Conservation (phyloP, 2,113 vertebrate genomes). For the Pithys albifrons region DNA sequence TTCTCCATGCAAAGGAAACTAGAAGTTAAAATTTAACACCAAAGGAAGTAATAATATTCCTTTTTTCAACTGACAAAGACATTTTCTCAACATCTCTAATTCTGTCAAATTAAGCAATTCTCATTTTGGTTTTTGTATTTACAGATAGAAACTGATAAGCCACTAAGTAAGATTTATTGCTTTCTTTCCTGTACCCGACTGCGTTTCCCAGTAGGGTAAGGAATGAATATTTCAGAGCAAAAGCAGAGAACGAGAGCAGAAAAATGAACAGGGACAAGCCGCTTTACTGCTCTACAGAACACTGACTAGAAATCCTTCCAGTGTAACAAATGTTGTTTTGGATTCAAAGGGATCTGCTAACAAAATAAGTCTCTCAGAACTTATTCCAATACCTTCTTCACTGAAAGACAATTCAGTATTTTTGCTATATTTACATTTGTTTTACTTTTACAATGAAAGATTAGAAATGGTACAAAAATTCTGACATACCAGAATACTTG, state of each 20-base stretch:
- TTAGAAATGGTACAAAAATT: background rate
- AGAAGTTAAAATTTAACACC: background rate
- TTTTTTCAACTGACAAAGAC: background rate
- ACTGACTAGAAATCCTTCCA: slow-evolving; percentile 41
- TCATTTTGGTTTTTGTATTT: slow-evolving; percentile 45
- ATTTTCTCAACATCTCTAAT: slow-evolving; percentile 46
- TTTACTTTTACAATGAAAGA: background rate
- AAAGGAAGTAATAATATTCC: background rate
- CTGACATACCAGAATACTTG: background rate
- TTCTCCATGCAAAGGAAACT: background rate
- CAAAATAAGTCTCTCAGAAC: slow-evolving; percentile 15
- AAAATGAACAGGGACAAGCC: slow-evolving; percentile 57
- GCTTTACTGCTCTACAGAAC: background rate
- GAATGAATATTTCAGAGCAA: slow-evolving; percentile 59
- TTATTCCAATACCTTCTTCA: background rate
- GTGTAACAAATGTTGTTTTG: slow-evolving; percentile 6
- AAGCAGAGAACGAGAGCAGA: slow-evolving; percentile 44
- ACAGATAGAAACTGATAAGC: slow-evolving; percentile 63
- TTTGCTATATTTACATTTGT: background rate
- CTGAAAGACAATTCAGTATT: background rate
- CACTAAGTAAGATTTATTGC: slow-evolving; percentile 73
- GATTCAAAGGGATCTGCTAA: slow-evolving; percentile 28
- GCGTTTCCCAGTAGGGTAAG: slow-evolving; percentile 51
- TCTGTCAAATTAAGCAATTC: slow-evolving; percentile 54
- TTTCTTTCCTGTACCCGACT: slow-evolving; percentile 57